Base-by-base conservation (phyloP, 2,113 vertebrate genomes). In the Lepus americanus region DNA sequence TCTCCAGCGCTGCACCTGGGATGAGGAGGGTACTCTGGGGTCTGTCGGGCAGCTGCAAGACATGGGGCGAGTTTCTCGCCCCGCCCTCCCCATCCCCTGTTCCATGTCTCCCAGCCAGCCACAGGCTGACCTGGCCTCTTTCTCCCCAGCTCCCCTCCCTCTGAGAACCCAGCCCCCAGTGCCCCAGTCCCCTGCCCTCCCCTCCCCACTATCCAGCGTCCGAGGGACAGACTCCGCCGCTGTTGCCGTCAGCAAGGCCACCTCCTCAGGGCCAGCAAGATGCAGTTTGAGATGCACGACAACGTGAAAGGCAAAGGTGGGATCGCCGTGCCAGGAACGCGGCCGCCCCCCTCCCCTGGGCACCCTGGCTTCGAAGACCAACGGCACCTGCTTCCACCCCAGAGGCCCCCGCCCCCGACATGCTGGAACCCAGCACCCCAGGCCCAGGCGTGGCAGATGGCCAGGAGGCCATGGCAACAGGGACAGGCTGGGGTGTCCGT, bases 321-420 rank as follows among this genome's bases (percentile, higher is more conserved):
- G 97, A 78, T 74, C 59, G 9, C 88, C 63, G 99, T 98, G 36
- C 99, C 99, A 3, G 99, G 99, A 95, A 82, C 44, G 87, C 31
- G 59, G 90, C 92, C 11, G 29, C 87, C 92, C 96, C 93, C 91
- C 78, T 95, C 36, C 96, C 95, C 89, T 12, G 96, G 94, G 97
- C 73, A 64, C 80, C 84, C 85, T 81, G 82, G 64, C 95, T 80
- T 79, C 0, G 83, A 96, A 96, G 95, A 94, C 78, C 92, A 66
- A 89, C 12, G 73, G 90, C 95, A 2, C 39, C 92, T 63, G 72
- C 87, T 87, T 73, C 80, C 76, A 82, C 72, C 94, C 78, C 90
- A 94, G 95, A 96, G 83, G 44, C 10, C 79, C 44, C 44, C 6
- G 44, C 84, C 84, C 94, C 61, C 13, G 53, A 96, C 80, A 89